Conservation (phyloP, 2,888 invertebrate species). For the Zelleria hepariella region DNA sequence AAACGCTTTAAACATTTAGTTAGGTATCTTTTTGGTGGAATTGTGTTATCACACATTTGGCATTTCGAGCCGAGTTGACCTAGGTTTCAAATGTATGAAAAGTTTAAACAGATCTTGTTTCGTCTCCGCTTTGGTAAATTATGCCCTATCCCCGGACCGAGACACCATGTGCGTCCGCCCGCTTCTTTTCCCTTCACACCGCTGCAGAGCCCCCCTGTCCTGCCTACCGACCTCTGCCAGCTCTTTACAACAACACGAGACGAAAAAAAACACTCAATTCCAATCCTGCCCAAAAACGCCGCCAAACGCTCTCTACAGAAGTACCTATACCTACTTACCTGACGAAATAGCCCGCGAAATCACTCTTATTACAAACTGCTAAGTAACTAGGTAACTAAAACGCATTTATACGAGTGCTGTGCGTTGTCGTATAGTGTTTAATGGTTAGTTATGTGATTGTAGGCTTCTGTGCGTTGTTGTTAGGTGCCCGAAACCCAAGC, state of each 20-base stretch:
- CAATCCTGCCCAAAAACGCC: constrained; percentile 56
- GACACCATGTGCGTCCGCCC: constrained; percentile 26
- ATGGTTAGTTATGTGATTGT: too few species aligned
- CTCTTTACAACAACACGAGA: constrained; percentile 63
- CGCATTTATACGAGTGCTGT: too few species aligned
- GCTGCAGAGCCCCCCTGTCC: constrained; percentile 46
- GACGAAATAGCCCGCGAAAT: not conserved
- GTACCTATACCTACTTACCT: not conserved
- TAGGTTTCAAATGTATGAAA: too few species aligned
- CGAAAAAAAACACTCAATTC: constrained; percentile 66
- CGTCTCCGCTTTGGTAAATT: too few species aligned
- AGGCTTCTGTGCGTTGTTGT: not conserved
- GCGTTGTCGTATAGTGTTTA: too few species aligned
- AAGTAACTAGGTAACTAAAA: too few species aligned
- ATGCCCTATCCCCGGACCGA: not conserved
- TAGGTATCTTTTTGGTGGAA: too few species aligned
- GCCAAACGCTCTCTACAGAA: not conserved
- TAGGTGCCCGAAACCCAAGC: constrained; percentile 53
- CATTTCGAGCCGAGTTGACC: too few species aligned
- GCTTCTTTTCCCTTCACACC: constrained; percentile 70
- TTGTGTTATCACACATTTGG: too few species aligned
- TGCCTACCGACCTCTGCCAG: constrained; percentile 65
- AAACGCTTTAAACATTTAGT: too few species aligned
- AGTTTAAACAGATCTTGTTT: too few species aligned
- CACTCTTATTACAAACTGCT: too few species aligned